Evolutionary conservation across 1,140 invertebrate species (phyloP), one percentile per base, ranked within the genome.

Genomic region (Brachionus rotundiformis): DNA sequence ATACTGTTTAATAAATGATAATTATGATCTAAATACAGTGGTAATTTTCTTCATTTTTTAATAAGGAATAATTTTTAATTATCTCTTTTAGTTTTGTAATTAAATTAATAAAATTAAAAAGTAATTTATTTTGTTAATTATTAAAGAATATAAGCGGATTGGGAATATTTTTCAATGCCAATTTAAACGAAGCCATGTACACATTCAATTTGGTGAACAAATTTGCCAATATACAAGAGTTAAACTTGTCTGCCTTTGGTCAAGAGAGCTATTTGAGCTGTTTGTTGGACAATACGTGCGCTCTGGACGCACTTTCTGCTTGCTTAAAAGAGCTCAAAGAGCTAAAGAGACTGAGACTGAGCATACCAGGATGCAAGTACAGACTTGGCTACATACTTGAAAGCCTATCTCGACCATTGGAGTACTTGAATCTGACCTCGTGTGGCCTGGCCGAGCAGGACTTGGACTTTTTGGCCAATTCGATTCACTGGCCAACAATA

Each of bases 401-500:
- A 29, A 73, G 25, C 27, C 27, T 73, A 44, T 3, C 19, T 11
- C 5, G 13, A 25, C 68, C 68, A 23, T 27, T 73, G 23, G 68
- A 73, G n/a, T 73, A 73, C 25, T 73, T 73, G 25, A 73, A 73
- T 44, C 36, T 73, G 68, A 73, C 68, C 6, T 73, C 68, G 25
- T 73, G 68, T 47, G 33, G 68, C 25, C 25, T 73, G 5, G 41
- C 1, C 3, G 68, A 73, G 27, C 19, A 23, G 11, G 68, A 73
- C 41, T 73, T 73, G 39, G 41, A 41, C 19, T 73, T 44, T 73
- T 25, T 73, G 41, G 23, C 19, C 19, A 41, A 41, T 2, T 73
- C 68, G n/a, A 73, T 25, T n/a, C 68, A 73, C 41, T 16, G n/a
- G 1, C 23, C 19, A 7, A 25, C 68, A 73, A 27, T 73, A 19